Percentiles rank a stretch among this genome's conserved stretches.
Conservation (phyloP, 2,797 vertebrate genomes). For the Astyanax mexicanus region DNA sequence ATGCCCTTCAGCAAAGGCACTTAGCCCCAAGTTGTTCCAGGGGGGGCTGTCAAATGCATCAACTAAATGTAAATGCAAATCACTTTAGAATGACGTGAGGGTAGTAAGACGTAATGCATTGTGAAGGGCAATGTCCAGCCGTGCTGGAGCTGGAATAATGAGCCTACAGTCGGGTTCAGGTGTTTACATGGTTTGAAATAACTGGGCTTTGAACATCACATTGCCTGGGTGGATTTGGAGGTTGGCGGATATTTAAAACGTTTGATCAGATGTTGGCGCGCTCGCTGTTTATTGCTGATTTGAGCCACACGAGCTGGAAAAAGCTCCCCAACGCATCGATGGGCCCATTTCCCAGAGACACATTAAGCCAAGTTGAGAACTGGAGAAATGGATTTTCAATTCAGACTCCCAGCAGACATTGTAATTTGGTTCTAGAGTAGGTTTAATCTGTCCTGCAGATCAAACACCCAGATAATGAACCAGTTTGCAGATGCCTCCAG, state of each 20-base stretch:
- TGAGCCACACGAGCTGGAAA: conserved; percentile 17
- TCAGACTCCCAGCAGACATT: conserved; percentile 17
- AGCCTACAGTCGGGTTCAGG: background rate
- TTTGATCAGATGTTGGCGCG: conserved; percentile 35
- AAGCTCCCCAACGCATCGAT: conserved; percentile 2
- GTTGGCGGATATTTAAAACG: conserved; percentile 28
- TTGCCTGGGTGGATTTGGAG: background rate
- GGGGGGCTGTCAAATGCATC: conserved; percentile 18
- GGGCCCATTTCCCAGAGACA: conserved; percentile 41
- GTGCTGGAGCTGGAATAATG: background rate
- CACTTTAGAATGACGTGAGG: conserved; percentile 2
- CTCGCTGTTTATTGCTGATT: conserved; percentile 39
- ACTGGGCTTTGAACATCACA: background rate
- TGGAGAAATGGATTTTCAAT: conserved; percentile 42
- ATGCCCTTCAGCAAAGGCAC: conserved; percentile 18
- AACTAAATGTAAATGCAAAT: conserved; percentile 15
- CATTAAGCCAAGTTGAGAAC: conserved; percentile 43
- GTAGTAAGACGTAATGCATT: conserved; percentile 4
- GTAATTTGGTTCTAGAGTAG: conserved; percentile 3
- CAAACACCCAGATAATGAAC: conserved; percentile 21
- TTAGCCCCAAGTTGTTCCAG: conserved; percentile 1
- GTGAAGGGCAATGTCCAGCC: background rate
- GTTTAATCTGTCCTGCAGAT: conserved; percentile 37
- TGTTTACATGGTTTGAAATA: conserved; percentile 22
- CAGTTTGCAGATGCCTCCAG: background rate